phyloP scores from a whole-genome alignment of 2,797 vertebrate genomes.

The Paratrypauchen microcephalus region DNA sequence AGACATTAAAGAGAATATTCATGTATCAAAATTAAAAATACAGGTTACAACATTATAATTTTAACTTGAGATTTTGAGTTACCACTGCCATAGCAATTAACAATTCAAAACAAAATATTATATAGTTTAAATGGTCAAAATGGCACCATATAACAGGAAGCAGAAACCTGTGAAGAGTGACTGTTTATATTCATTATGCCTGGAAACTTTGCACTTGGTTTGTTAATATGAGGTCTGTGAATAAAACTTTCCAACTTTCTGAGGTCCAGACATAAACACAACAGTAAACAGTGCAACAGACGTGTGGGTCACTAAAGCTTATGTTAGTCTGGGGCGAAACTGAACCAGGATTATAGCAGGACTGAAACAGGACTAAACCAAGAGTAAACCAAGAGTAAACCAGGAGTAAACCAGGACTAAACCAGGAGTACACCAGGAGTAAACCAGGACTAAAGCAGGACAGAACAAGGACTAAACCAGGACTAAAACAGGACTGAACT shows the following conservation, averaged over 20 bases:
- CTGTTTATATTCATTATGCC: background rate
- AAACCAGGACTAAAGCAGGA: background rate
- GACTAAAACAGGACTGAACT: background rate
- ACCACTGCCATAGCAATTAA: too few species aligned
- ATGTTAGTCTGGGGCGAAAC: background rate
- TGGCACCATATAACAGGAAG: too few species aligned
- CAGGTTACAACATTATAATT: too few species aligned
- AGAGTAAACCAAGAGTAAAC: background rate
- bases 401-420: background rate
- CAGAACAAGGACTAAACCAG: background rate
- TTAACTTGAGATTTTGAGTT: too few species aligned
- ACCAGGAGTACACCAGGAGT: too few species aligned
- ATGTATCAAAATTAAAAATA: too few species aligned
- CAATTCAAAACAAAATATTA: too few species aligned
- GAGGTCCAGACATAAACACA: conserved; percentile 4
- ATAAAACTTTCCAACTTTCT: conserved; percentile 5
- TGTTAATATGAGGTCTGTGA: too few species aligned
- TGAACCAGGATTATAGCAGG: background rate
- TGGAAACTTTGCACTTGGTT: background rate
- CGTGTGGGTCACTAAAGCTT: background rate
- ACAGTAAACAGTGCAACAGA: conserved; percentile 7
- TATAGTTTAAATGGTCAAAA: too few species aligned
- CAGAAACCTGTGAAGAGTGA: background rate
- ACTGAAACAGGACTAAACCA: background rate
- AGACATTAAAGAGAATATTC: too few species aligned